A percentile compares a stretch with the other conserved stretches of the same genome.
phyloP scores from a whole-genome alignment of 2,888 invertebrate species.

The Drosophila lutescens region DNA sequence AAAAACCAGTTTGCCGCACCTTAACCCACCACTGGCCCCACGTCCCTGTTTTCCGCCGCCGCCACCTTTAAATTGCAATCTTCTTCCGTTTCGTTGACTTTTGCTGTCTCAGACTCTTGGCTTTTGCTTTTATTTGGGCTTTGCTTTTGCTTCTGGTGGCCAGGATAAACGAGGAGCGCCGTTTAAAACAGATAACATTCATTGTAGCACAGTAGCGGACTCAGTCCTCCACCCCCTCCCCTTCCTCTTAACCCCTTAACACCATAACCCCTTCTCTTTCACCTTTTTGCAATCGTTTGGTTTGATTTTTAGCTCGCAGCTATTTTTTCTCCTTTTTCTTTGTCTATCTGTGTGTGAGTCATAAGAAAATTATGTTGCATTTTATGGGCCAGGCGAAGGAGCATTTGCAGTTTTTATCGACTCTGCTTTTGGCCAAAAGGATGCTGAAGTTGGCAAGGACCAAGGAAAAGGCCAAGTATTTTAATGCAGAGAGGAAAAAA shows the following conservation, averaged over 20 bases:
- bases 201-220: constrained; percentile 61
- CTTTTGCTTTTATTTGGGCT: constrained; percentile 29
- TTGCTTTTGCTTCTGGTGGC: constrained; percentile 25
- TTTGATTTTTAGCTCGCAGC: constrained; percentile 23
- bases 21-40: constrained; percentile 15
- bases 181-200: constrained; percentile 77
- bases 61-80: constrained; percentile 73
- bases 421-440: constrained; percentile 43
- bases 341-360: constrained; percentile 66
- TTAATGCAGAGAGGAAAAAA: not conserved
- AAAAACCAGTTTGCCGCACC: constrained; percentile 70
- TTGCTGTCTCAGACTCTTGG: constrained; percentile 61
- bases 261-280: constrained; percentile 2
- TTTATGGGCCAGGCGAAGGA: constrained; percentile 60
- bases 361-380: constrained; percentile 80
- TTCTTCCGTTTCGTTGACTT: constrained; percentile 78
- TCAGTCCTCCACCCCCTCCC: not conserved
- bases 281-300: constrained; percentile 32
- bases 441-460: constrained; percentile 41
- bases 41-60: constrained; percentile 30
- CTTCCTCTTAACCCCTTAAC: not conserved
- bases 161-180: constrained; percentile 74
- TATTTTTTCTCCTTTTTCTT: constrained; percentile 20
- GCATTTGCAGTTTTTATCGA: constrained; percentile 65
- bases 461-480: constrained; percentile 10